A percentile compares a stretch with the other conserved stretches of the same genome.
phyloP scores from a whole-genome alignment of 2,888 invertebrate species.

The Hylaea fasciaria region DNA sequence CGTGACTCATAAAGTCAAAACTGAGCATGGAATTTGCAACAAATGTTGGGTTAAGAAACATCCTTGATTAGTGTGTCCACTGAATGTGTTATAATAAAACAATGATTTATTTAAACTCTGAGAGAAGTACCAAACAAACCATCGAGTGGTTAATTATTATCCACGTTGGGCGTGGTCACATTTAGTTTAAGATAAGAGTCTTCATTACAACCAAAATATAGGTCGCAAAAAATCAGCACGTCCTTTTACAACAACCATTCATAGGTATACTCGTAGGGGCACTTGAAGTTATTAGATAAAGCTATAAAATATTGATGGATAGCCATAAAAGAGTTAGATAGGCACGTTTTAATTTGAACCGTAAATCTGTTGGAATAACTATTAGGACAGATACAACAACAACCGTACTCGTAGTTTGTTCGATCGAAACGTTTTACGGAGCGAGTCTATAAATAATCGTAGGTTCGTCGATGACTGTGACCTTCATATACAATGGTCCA shows the following conservation, averaged over 20 bases:
- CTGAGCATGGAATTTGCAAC: conserved; percentile 39
- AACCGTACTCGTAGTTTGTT: conserved; percentile 33
- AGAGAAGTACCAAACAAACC: background rate
- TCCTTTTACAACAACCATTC: background rate
- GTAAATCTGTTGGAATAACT: conserved; percentile 37
- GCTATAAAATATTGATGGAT: conserved; percentile 27
- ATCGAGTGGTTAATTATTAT: background rate
- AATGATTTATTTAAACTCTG: background rate
- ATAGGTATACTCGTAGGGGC: background rate
- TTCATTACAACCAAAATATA: conserved; percentile 3
- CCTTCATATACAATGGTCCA: conserved; percentile 64
- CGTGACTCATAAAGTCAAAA: conserved; percentile 47
- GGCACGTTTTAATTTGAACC: conserved; percentile 29
- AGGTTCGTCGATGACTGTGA: conserved; percentile 52
- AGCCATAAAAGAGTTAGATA: conserved; percentile 36
- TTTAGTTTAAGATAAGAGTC: background rate
- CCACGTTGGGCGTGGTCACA: conserved; percentile 4
- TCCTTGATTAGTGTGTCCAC: conserved; percentile 32
- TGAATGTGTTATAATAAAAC: background rate
- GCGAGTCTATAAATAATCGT: conserved; percentile 45
- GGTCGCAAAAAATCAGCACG: conserved; percentile 4
- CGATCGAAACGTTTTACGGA: conserved; percentile 40
- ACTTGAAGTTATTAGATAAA: conserved; percentile 22
- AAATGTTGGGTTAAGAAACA: conserved; percentile 38
- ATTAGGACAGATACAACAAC: too few relatives aligned